phyloP scores from a whole-genome alignment of 37 sponge, comb jelly and placozoan genomes.

The Theonella swinhoei region DNA sequence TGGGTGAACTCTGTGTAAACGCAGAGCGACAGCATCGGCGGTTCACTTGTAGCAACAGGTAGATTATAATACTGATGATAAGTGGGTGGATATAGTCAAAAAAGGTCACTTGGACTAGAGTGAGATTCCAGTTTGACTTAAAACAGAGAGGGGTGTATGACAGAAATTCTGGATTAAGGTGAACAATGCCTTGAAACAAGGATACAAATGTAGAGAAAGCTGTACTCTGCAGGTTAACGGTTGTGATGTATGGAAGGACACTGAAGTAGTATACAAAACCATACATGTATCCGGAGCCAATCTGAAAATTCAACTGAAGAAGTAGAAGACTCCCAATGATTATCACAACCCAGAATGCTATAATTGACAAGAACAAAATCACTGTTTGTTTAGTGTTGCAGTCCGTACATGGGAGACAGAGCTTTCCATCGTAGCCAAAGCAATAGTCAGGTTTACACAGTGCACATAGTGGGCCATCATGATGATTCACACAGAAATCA shows the following conservation, averaged over 20 bases:
- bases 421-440: conserved; percentile 7
- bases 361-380: background rate
- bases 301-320: conserved; percentile 3
- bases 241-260: conserved; percentile 23
- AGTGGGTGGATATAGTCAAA: conserved; percentile 24
- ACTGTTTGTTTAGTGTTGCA: background rate
- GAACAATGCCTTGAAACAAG: conserved; percentile 12
- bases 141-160: conserved; percentile 15
- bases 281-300: conserved; percentile 51
- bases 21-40: background rate
- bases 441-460: conserved; percentile 2
- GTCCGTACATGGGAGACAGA: conserved; percentile 4
- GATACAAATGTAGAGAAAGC: background rate
- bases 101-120: background rate
- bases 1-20: background rate
- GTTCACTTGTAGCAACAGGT: background rate
- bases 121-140: background rate
- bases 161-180: conserved; percentile 23
- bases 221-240: background rate
- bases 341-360: conserved; percentile 16
- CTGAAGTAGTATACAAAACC: conserved; percentile 55
- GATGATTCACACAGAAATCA: background rate
- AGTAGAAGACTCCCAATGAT: conserved; percentile 3
- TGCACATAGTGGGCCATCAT: conserved; percentile 3
- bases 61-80: background rate